A percentile compares a stretch with the other conserved stretches of the same genome.
Evolutionary conservation across 2,888 invertebrate genomes (phyloP).

Genomic region (Timandra comae): DNA sequence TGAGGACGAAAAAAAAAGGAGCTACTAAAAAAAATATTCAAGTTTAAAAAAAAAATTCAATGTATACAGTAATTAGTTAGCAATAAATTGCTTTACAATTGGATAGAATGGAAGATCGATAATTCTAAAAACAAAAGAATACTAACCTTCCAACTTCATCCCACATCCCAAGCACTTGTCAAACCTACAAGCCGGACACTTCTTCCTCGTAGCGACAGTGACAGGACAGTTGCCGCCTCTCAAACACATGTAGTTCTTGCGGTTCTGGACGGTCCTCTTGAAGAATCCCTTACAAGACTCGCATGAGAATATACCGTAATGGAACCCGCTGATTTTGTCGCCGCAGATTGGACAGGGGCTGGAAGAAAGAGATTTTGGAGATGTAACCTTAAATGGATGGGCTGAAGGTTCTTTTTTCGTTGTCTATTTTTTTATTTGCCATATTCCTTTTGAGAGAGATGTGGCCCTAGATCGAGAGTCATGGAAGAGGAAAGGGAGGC

Average conservation of each 20-base stretch:
- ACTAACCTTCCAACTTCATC: conserved; percentile 94
- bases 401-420: no score
- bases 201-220: conserved; percentile 94
- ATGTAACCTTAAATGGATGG: no score
- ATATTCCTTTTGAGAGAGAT: no score
- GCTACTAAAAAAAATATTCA: background rate
- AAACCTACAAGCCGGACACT: conserved; percentile 97
- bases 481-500: no score
- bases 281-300: conserved; percentile 99
- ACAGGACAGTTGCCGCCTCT: conserved; percentile 94
- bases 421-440: no score
- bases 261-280: conserved; percentile 98
- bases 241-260: conserved; percentile 96
- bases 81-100: no score
- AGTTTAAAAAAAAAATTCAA: no score
- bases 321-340: conserved; percentile 97
- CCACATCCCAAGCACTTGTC: conserved; percentile 97
- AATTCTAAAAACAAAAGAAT: background rate
- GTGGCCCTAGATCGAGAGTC: no score
- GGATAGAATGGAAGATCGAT: no score
- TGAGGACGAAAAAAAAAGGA: no score
- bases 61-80: no score
- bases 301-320: conserved; percentile 98
- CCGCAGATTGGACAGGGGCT: conserved; percentile 97
- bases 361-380: no score